Percentiles rank a stretch among this genome's conserved stretches.
Conservation (phyloP, 2,797 vertebrate species). For the Novumbra hubbsi region DNA sequence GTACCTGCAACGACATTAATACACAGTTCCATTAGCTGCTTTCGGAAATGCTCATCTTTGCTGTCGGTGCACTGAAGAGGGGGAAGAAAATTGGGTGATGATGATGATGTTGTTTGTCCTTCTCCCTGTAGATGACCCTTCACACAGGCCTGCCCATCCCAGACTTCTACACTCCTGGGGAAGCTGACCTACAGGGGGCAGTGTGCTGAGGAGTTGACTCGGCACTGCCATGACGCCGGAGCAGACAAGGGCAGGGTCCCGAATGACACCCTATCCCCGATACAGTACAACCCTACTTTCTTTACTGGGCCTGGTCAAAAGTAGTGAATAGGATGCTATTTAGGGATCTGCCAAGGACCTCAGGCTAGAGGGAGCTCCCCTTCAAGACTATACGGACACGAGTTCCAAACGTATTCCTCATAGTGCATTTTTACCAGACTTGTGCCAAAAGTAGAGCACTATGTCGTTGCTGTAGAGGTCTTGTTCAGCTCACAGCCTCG, state of each 20-base stretch:
- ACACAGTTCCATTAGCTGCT: not conserved
- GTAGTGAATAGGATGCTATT: not conserved
- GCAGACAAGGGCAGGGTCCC: not conserved
- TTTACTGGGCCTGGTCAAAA: no score
- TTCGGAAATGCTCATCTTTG: no score
- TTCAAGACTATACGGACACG: constrained; percentile 25
- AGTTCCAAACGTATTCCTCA: constrained; percentile 10
- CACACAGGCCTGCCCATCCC: constrained; percentile 94
- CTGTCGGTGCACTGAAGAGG: no score
- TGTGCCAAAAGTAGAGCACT: not conserved
- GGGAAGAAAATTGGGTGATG: not conserved
- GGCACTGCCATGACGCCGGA: not conserved
- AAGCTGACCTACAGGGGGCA: constrained; percentile 70
- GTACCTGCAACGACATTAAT: not conserved
- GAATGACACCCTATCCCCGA: not conserved
- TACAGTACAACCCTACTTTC: not conserved
- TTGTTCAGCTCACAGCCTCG: not conserved
- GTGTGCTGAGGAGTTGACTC: constrained; percentile 64
- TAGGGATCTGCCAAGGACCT: not conserved
- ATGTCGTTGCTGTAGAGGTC: no score
- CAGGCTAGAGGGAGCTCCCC: constrained; percentile 6
- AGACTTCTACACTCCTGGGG: constrained; percentile 87
- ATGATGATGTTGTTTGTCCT: constrained; percentile 21
- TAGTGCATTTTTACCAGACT: not conserved
- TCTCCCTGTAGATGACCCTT: constrained; percentile 82